Evolutionary conservation across 2,113 vertebrate genomes (phyloP), one percentile per base, ranked within the genome.

Genomic region (Rhineura floridana): DNA sequence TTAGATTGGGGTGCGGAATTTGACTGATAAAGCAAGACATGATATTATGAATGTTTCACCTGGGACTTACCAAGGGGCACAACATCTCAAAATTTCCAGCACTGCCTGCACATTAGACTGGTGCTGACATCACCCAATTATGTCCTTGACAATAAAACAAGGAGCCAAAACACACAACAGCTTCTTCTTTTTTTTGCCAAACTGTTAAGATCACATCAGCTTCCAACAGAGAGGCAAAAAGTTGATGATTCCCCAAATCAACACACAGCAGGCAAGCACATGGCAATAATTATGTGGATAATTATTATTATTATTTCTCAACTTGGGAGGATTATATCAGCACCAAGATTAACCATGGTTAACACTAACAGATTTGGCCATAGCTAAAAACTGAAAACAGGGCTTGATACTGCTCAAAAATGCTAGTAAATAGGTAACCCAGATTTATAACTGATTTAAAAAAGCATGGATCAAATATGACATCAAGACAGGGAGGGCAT

Each of bases 151-250:
- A 39, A 82, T 79, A 25, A 17, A 28, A 33, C 19, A 15, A 63
- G 33, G 86, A 39, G 23, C 44, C 86, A 70, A 87, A 72, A 73
- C 6, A 36, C 39, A 82, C 30, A 69, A 80, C 25, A 87, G 72
- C 67, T 21, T 23, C 82, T 81, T 25, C 67, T 21, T 23, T 87
- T 81, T 25, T 75, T 87, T 81, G n/a, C 50, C 44, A 65, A 87
- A 48, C 42, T 28, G 30, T 50, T 83, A 73, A 81, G 33, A 75
- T 86, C 81, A 33, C 59, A 67, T 52, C 62, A 83, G 77, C 9
- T 90, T 93, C 72, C 23, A 70, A 67, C 1, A 7, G 52, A 80
- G 33, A 82, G 19, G 42, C 0, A 15, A 46, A 17, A 48, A 30
- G 6, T 33, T 86, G n/a, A 63, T 0, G 4, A 13, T 25, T 86